Evolutionary conservation across 2,797 vertebrate genomes (phyloP).

Genomic region (Meda fulgida): DNA sequence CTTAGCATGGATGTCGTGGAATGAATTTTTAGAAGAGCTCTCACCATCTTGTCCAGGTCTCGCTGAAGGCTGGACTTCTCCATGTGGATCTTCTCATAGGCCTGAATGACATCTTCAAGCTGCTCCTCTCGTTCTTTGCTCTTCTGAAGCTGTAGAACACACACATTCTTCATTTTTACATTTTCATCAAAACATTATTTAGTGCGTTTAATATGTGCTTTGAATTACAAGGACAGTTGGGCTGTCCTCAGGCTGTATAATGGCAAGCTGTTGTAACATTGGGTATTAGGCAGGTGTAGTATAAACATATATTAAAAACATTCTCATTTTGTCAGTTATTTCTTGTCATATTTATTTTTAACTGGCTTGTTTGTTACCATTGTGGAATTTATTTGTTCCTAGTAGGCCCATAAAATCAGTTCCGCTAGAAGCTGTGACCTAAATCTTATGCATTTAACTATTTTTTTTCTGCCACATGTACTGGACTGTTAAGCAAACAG

Average conservation of each 20-base stretch:
- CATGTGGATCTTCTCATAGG: conserved; percentile 96
- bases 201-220: background rate
- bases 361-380: background rate
- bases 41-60: conserved; percentile 95
- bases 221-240: conserved; percentile 12
- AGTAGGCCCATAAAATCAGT: background rate
- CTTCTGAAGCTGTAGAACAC: conserved; percentile 87
- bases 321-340: background rate
- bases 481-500: background rate
- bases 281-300: background rate
- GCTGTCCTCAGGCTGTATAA: conserved; percentile 3
- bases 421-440: background rate
- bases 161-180: background rate
- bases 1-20: conserved; percentile 38
- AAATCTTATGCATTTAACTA: background rate
- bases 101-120: conserved; percentile 96
- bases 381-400: background rate
- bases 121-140: conserved; percentile 95
- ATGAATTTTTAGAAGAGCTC: conserved; percentile 62
- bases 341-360: background rate
- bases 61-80: conserved; percentile 94
- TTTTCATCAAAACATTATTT: background rate
- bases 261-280: conserved; percentile 15
- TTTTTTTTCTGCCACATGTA: background rate
- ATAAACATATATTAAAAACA: background rate